Evolutionary conservation across 2,888 invertebrate genomes (phyloP).

Genomic region (Cetonia aurata): DNA sequence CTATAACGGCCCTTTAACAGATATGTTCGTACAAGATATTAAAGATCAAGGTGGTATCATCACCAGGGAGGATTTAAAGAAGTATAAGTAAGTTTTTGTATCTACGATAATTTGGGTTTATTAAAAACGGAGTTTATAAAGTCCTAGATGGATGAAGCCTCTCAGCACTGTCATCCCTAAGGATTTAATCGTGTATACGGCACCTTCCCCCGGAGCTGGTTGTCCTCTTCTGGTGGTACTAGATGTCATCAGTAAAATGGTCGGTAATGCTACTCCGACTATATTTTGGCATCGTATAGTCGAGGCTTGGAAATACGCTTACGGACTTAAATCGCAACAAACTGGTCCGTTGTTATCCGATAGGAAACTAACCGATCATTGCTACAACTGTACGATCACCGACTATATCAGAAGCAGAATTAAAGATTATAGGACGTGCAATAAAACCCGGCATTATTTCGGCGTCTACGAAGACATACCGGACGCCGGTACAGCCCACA

Average conservation of each 20-base stretch:
- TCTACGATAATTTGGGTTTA: background rate
- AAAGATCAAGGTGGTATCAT: slow-evolving; percentile 59
- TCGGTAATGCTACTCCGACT: slow-evolving; percentile 59
- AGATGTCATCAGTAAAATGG: slow-evolving; percentile 76
- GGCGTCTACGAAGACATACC: slow-evolving; percentile 44
- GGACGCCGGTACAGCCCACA: slow-evolving; percentile 79
- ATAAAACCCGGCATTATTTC: slow-evolving; percentile 50
- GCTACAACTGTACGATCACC: slow-evolving; percentile 41
- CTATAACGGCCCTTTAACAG: slow-evolving; percentile 80
- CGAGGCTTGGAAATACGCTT: slow-evolving; percentile 94
- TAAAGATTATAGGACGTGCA: slow-evolving; percentile 41
- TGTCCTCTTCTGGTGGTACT: slow-evolving; percentile 82
- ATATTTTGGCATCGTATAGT: slow-evolving; percentile 80
- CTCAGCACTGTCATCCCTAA: slow-evolving; percentile 70
- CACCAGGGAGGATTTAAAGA: slow-evolving; percentile 51
- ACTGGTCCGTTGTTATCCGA: slow-evolving; percentile 72
- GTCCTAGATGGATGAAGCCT: slow-evolving; percentile 75
- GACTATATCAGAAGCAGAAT: slow-evolving; percentile 41
- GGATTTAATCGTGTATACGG: slow-evolving; percentile 77
- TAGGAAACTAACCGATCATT: slow-evolving; percentile 29
- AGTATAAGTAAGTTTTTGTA: slow-evolving; percentile 48
- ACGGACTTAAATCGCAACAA: slow-evolving; percentile 82
- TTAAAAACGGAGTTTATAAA: slow-evolving; percentile 52
- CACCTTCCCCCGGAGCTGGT: slow-evolving; percentile 85
- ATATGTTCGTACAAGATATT: slow-evolving; percentile 78